Percentiles rank a stretch among this genome's conserved stretches.
Evolutionary conservation across 2,113 vertebrate species (phyloP).

Genomic region (Crotalus viridis): DNA sequence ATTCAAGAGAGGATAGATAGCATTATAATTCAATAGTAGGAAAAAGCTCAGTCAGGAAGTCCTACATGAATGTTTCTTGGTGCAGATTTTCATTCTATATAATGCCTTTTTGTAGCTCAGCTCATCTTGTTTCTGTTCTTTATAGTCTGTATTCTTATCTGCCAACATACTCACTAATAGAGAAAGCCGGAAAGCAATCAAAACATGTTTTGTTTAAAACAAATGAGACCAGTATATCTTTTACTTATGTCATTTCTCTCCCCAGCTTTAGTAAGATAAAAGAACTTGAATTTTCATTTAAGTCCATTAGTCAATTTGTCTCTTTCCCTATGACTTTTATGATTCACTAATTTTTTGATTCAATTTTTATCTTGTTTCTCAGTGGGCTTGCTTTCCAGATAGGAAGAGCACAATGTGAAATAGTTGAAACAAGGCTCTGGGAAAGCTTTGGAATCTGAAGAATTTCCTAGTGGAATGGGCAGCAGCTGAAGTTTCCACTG

Average conservation of each 20-base stretch:
- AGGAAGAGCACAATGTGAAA: neutral
- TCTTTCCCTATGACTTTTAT: neutral
- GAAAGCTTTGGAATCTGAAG: neutral
- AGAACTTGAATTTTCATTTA: neutral
- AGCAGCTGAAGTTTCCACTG: constrained; percentile 9
- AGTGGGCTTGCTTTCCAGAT: neutral
- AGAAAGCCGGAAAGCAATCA: neutral
- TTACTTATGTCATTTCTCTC: neutral
- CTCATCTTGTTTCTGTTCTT: neutral
- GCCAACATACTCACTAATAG: neutral
- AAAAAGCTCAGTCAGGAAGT: neutral
- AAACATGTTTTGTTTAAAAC: neutral
- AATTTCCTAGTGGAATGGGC: constrained; percentile 14
- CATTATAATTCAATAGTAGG: neutral
- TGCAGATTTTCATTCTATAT: neutral
- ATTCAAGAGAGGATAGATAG: neutral
- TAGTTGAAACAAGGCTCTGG: neutral
- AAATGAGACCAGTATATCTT: neutral
- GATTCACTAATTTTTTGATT: neutral
- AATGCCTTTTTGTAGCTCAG: neutral
- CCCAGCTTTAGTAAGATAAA: neutral
- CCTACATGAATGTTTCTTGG: neutral
- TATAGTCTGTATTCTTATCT: neutral
- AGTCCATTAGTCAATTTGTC: neutral
- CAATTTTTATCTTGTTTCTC: neutral